A percentile compares a stretch with the other conserved stretches of the same genome.
These are phyloP conservation scores for Pocillopora damicornis DNA, from an alignment of 64 coral and sea anemone genomes.

Conservation along the genomic window DNA sequence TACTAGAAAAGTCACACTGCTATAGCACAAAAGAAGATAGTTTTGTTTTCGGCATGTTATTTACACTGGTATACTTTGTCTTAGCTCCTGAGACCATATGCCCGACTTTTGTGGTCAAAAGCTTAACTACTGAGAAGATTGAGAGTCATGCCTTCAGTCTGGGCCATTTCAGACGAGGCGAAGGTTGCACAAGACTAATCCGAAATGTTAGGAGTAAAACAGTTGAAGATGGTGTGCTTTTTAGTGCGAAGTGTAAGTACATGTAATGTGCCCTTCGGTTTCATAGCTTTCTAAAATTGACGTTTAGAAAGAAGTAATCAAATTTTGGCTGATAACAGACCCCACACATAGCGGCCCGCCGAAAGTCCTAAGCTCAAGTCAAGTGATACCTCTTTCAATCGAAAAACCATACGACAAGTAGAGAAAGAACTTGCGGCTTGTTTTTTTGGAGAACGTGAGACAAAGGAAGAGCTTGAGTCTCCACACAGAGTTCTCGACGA, in stretches of 20 bases:
- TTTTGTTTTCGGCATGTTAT: neutral
- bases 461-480: too few species aligned
- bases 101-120: neutral
- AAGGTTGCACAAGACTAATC: neutral
- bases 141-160: slow-evolving; percentile 13
- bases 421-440: too few species aligned
- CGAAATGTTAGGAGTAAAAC: neutral
- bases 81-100: neutral
- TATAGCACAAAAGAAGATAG: neutral
- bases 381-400: too few species aligned
- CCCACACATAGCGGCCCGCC: too few species aligned
- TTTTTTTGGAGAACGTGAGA: too few species aligned
- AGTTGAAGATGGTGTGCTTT: slow-evolving; percentile 8
- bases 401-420: too few species aligned
- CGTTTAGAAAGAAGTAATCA: too few species aligned
- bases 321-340: too few species aligned
- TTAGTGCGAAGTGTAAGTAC: slow-evolving; percentile 14
- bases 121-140: neutral
- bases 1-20: neutral
- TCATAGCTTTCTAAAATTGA: too few species aligned
- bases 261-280: too few species aligned
- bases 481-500: too few species aligned
- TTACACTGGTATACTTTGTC: neutral
- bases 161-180: slow-evolving; percentile 27
- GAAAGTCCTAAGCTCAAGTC: too few species aligned